Evolutionary conservation across 2,888 invertebrate species (phyloP), one percentile per base, ranked within the genome.

Genomic region (Lycia hirtaria): DNA sequence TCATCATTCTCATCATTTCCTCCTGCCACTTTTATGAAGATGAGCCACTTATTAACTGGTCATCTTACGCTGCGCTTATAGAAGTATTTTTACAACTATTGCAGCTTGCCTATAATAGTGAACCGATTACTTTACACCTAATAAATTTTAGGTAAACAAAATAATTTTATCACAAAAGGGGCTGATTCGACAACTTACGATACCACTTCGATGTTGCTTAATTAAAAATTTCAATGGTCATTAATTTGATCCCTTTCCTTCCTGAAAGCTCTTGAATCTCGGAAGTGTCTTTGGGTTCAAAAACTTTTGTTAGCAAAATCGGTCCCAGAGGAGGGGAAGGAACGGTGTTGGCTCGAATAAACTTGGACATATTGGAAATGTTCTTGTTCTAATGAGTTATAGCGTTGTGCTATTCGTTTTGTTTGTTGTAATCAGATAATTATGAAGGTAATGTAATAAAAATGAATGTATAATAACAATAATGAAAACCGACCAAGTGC

Each of bases 161-260:
- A n/a, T n/a, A n/a, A n/a, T n/a, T n/a, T n/a, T 4, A 28, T 17
- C 6, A 26, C 26, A 26, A n/a, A 44, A 32, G 20, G 6, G 20
- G 35, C 37, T 37, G 40, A 6, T 4, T 28, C 24, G 24, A 17
- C 28, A 53, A 41, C 33, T 41, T 26, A 43, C 37, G 15, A 32
- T 19, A 28, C 24, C 44, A 4, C 44, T 50, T 50, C 38, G 28
- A 49, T 55, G 26, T 43, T 26, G 22, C 55, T 55, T 50, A 56
- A 49, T 56, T 50, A 41, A 56, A 56, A 50, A 44, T 33, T 22
- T 56, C 44, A 37, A 45, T 56, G 48, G 50, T 12, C 32, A 40
- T 55, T 48, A 35, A 55, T 33, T 48, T 49, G 15, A 49, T 49
- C 55, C 37, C 28, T 43, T 48, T 33, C 48, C 33, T 17, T 35